Evolutionary conservation across 2,888 invertebrate genomes (phyloP).

Genomic region (Melanargia galathea): DNA sequence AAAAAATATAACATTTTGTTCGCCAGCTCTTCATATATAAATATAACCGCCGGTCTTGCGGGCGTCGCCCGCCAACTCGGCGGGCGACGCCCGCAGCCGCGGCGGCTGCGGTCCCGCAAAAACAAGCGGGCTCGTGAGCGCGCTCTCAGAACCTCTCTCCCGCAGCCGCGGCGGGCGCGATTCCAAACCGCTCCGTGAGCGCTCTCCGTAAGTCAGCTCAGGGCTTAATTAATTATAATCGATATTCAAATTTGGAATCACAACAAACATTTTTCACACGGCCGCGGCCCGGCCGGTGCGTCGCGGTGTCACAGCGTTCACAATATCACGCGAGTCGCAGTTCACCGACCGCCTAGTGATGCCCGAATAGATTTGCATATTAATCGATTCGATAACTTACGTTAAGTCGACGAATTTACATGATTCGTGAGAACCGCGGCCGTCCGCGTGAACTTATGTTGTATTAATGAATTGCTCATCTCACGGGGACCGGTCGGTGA

Average conservation of each 20-base stretch:
- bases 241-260: conserved; percentile 50
- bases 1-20: too few species aligned
- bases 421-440: conserved; percentile 80
- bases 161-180: too few species aligned
- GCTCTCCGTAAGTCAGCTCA: neutral
- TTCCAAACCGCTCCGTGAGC: too few species aligned
- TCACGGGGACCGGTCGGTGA: conserved; percentile 61
- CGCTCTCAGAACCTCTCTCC: too few species aligned
- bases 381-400: conserved; percentile 82
- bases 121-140: too few species aligned
- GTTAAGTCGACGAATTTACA: conserved; percentile 81
- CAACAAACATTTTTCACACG: conserved; percentile 88
- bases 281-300: conserved; percentile 87
- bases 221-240: conserved; percentile 32
- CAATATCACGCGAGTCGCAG: conserved; percentile 69
- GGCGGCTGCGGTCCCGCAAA: too few species aligned
- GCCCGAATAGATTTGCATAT: conserved; percentile 78
- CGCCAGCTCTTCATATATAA: too few species aligned
- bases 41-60: too few species aligned
- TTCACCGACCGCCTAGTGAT: conserved; percentile 80
- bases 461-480: conserved; percentile 81
- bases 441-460: conserved; percentile 80
- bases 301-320: conserved; percentile 86
- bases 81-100: too few species aligned
- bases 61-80: too few species aligned